phyloP scores from a whole-genome alignment of 2,888 invertebrate genomes.

The Mystacides longicornis region DNA sequence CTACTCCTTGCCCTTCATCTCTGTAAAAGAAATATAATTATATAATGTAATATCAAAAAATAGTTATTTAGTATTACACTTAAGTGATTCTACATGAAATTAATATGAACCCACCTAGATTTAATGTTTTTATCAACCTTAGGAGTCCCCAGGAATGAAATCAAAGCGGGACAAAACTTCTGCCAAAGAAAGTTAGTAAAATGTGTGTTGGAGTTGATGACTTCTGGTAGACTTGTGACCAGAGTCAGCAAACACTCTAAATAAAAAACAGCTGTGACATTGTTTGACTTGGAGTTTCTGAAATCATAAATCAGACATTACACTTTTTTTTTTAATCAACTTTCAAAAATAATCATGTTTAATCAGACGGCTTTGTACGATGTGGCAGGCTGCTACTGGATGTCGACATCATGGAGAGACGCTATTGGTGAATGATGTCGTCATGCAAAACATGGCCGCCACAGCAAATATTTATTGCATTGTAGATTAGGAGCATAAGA shows the following conservation, averaged over 20 bases:
- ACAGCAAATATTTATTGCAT: too few species aligned
- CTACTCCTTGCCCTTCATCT: constrained; percentile 46
- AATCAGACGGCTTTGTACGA: too few species aligned
- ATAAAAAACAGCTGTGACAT: constrained; percentile 65
- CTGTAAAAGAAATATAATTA: constrained; percentile 30
- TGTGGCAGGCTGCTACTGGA: too few species aligned
- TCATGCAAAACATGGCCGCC: too few species aligned
- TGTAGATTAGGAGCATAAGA: too few species aligned
- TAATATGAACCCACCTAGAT: constrained; percentile 47
- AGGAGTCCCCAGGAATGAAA: constrained; percentile 83
- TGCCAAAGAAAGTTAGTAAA: constrained; percentile 89
- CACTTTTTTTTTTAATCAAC: too few species aligned
- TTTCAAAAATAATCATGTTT: too few species aligned
- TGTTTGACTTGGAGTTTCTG: constrained; percentile 52
- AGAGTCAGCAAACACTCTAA: constrained; percentile 81
- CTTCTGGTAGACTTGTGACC: constrained; percentile 73
- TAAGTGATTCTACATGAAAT: not conserved
- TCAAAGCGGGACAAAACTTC: constrained; percentile 82
- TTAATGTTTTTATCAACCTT: constrained; percentile 73
- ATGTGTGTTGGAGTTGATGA: constrained; percentile 76
- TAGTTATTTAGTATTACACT: not conserved
- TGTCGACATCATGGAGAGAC: too few species aligned
- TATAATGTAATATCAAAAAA: not conserved
- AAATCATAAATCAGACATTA: constrained; percentile 26
- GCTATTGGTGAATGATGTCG: too few species aligned